Percentiles rank a stretch among this genome's conserved stretches.
Evolutionary conservation across 1,140 invertebrate genomes (phyloP).

Genomic region (Probaryconus sp.): DNA sequence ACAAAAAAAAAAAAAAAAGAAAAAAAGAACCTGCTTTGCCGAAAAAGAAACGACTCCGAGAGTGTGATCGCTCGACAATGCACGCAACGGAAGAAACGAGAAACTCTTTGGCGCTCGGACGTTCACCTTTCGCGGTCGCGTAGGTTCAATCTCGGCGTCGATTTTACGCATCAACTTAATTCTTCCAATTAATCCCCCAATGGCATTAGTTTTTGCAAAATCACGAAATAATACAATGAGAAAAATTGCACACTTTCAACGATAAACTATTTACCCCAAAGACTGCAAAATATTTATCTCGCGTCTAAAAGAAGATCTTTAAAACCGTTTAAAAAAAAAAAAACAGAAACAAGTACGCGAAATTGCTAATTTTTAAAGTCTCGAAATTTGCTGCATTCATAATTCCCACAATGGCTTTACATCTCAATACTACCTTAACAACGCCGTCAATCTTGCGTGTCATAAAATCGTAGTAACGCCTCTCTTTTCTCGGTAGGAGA

Average conservation of each 20-base stretch:
- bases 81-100: slow-evolving; percentile 55
- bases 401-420: slow-evolving; percentile 10
- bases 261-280: too few relatives aligned
- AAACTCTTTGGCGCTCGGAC: slow-evolving; percentile 42
- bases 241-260: too few relatives aligned
- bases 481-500: slow-evolving; percentile 28
- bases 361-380: too few relatives aligned
- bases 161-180: slow-evolving; percentile 36
- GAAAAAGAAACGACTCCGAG: slow-evolving; percentile 24
- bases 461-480: slow-evolving; percentile 52
- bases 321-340: too few relatives aligned
- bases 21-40: slow-evolving; percentile 30
- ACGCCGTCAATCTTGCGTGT: slow-evolving; percentile 55
- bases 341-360: too few relatives aligned
- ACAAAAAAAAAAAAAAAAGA: neutral
- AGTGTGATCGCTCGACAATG: slow-evolving; percentile 51
- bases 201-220: too few relatives aligned
- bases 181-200: slow-evolving; percentile 24
- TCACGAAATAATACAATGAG: too few relatives aligned
- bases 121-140: slow-evolving; percentile 32
- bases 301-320: slow-evolving; percentile 17
- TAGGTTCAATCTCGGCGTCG: slow-evolving; percentile 5
- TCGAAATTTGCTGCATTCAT: slow-evolving; percentile 10
- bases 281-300: slow-evolving; percentile 13
- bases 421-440: slow-evolving; percentile 46